Conservation (phyloP, 2,797 vertebrate genomes). For the Phalloptychus januarius region DNA sequence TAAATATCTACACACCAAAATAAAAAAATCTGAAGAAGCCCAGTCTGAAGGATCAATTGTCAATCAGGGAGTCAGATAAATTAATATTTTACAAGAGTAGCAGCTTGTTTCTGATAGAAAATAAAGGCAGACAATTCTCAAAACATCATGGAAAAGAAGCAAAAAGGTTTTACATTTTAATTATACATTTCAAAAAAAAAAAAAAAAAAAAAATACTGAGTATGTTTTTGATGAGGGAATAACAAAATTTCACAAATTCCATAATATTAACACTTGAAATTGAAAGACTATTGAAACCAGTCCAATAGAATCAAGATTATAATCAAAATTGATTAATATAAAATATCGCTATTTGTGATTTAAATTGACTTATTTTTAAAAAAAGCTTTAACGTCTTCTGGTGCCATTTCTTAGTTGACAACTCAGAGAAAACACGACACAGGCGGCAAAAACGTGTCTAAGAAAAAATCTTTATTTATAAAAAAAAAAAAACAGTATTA, state of each 20-base stretch:
- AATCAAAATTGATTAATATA: neutral
- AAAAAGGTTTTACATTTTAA: neutral
- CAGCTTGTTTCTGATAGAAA: neutral
- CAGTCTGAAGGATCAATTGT: neutral
- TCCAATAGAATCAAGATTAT: neutral
- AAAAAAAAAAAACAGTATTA: slow-evolving; percentile 71
- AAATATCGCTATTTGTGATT: neutral
- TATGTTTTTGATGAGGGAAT: neutral
- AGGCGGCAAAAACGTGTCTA: slow-evolving; percentile 58
- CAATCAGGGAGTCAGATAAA: neutral
- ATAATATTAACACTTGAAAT: neutral
- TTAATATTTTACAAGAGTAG: neutral
- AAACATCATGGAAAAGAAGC: neutral
- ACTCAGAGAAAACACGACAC: slow-evolving; percentile 11
- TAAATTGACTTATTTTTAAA: neutral
- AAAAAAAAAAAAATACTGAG: too few species aligned
- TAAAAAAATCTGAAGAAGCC: neutral
- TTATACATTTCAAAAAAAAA: too few species aligned
- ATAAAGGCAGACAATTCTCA: neutral
- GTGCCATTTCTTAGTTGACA: neutral
- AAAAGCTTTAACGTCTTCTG: neutral
- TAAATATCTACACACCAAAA: neutral
- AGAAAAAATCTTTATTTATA: slow-evolving; percentile 84
- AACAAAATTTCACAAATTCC: neutral
- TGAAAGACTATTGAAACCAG: neutral